Evolutionary conservation across 1,140 invertebrate species (phyloP), one percentile per base, ranked within the genome.

Genomic region (Nylanderia fulva): DNA sequence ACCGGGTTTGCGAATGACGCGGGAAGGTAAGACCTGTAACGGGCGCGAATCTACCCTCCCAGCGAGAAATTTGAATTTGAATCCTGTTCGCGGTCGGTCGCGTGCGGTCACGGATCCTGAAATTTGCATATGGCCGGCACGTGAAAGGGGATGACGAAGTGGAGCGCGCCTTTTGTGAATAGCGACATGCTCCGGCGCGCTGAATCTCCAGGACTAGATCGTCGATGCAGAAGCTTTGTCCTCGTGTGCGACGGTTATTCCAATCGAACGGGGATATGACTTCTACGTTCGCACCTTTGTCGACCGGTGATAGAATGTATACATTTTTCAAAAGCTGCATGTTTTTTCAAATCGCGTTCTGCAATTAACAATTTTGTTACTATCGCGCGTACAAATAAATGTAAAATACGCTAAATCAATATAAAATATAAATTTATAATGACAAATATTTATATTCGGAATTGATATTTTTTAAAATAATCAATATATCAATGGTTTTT

Each of bases 51-150:
- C 45, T 68, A 63, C 4, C 54, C 71, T 36, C 68, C 84, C 88
- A 64, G 84, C 60, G 76, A 82, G 72, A 84, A 90, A 89, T 90
- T 91, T 90, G 82, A 89, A 91, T 91, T 82, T 90, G 90, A 91
- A 91, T 91, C 63, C 84, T 61, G 86, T 60, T 68, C 84, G 88
- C 80, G 85, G 54, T 80, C 83, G 84, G 91, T 93, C 92, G 91
- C 91, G 92, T 93, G 92, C 88, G 82, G 84, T 77, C 74, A 84
- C 66, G 76, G 87, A 88, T 88, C 88, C 61, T 29, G 15, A 9
- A 84, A 89, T 89, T 89, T 89, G 84, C 88, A 89, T 89, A 86
- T 33, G 72, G 64, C 45, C 76, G 27, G 18, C 54, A 72, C 66
- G 52, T 72, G 54, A 85, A 80, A 88, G 84, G 83, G 87, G 84